A percentile compares a stretch with the other conserved stretches of the same genome.
These are phyloP conservation scores for Maniola jurtina DNA, from an alignment of 1,140 invertebrate species.

Conservation along the genomic window DNA sequence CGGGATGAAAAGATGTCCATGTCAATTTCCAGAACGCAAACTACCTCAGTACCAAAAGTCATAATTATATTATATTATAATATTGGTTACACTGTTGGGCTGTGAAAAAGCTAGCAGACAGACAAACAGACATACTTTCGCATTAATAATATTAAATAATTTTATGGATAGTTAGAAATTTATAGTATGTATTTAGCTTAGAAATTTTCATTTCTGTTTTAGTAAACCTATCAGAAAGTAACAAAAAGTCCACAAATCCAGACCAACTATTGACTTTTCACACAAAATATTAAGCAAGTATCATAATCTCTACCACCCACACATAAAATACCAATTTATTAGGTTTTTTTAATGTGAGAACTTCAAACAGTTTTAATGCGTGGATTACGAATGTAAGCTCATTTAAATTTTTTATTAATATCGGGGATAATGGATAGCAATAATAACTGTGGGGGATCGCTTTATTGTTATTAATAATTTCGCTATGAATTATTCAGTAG, in stretches of 20 bases:
- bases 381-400: conserved; percentile 54
- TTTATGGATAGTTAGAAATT: too few relatives aligned
- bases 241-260: conserved; percentile 6
- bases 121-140: too few relatives aligned
- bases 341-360: conserved; percentile 60
- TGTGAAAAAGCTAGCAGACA: too few relatives aligned
- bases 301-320: conserved; percentile 45
- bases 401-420: conserved; percentile 69
- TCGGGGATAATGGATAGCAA: conserved; percentile 41
- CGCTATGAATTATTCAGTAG: conserved; percentile 56
- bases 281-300: conserved; percentile 40
- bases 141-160: too few relatives aligned
- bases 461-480: conserved; percentile 62
- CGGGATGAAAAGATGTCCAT: too few relatives aligned
- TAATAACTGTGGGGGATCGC: conserved; percentile 40
- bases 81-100: too few relatives aligned
- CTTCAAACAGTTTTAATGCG: conserved; percentile 51
- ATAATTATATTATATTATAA: too few relatives aligned
- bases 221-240: too few relatives aligned
- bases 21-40: too few relatives aligned
- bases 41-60: too few relatives aligned
- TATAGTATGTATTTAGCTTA: too few relatives aligned
- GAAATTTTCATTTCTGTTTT: too few relatives aligned
- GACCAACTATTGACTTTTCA: conserved; percentile 51
- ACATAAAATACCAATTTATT: conserved; percentile 51